These are phyloP conservation scores for Pardalotus punctatus DNA, from an alignment of 2,113 vertebrate species.

Conservation along the genomic window DNA sequence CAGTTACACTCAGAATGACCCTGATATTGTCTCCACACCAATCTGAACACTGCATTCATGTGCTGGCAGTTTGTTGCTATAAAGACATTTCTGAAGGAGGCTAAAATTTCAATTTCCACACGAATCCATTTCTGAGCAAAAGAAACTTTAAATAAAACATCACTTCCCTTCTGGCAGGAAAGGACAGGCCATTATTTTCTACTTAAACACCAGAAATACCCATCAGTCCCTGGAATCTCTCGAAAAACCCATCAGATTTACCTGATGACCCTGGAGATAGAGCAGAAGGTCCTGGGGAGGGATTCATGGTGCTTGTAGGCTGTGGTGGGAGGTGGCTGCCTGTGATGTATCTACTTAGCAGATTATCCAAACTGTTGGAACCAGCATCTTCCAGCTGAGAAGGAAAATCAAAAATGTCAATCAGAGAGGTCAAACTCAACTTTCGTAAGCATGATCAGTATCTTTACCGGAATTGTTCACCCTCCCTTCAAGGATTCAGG, in stretches of 20 bases:
- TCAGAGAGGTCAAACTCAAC: not conserved
- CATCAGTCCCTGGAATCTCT: not conserved
- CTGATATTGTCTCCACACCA: not conserved
- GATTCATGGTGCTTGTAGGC: slow-evolving; percentile 86
- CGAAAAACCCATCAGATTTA: slow-evolving; percentile 56
- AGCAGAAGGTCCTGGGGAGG: slow-evolving; percentile 91
- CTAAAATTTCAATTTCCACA: not conserved
- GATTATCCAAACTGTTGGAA: slow-evolving; percentile 89
- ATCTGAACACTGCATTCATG: not conserved
- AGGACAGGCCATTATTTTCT: not conserved
- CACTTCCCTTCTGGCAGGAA: not conserved
- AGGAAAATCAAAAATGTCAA: not conserved
- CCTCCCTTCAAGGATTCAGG: not conserved
- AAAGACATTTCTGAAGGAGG: not conserved
- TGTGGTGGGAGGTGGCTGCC: slow-evolving; percentile 88
- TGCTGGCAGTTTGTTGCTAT: not conserved
- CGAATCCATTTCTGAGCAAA: not conserved
- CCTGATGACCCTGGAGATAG: slow-evolving; percentile 96
- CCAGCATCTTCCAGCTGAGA: slow-evolving; percentile 94
- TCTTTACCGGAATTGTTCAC: not conserved
- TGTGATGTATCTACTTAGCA: slow-evolving; percentile 91
- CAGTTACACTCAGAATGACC: not conserved
- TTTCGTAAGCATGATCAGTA: not conserved
- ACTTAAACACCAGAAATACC: not conserved
- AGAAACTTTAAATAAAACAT: not conserved